Conservation (phyloP, 2,797 vertebrate genomes). For the Anguilla marmorata region DNA sequence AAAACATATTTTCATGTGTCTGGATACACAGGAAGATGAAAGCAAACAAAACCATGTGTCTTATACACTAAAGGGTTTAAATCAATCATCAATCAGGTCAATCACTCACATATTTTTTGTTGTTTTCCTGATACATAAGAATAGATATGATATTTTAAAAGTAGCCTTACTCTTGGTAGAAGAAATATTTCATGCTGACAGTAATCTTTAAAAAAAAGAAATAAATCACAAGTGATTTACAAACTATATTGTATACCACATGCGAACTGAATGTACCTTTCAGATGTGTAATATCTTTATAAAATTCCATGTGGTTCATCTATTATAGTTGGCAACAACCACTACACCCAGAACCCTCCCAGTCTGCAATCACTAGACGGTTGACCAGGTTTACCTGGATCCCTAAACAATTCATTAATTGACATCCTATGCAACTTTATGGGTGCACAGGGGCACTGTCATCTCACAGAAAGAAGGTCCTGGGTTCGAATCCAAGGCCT, state of each 20-base stretch:
- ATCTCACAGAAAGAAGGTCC: no score
- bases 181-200: background rate
- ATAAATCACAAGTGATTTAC: constrained; percentile 7
- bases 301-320: background rate
- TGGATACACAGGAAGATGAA: background rate
- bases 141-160: background rate
- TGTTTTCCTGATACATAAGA: background rate
- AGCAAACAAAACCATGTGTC: background rate
- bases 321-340: no score
- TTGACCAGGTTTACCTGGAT: no score
- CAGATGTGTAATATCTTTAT: background rate
- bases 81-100: background rate
- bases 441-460: no score
- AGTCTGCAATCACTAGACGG: no score
- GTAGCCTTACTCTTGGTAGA: background rate
- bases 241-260: background rate
- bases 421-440: no score
- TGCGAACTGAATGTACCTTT: background rate
- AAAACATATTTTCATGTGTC: background rate
- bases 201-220: background rate
- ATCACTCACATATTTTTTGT: background rate
- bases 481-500: no score
- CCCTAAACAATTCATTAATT: no score
- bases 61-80: background rate
- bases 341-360: no score